phyloP scores from a whole-genome alignment of 2,113 vertebrate species.

The Microtus pennsylvanicus region DNA sequence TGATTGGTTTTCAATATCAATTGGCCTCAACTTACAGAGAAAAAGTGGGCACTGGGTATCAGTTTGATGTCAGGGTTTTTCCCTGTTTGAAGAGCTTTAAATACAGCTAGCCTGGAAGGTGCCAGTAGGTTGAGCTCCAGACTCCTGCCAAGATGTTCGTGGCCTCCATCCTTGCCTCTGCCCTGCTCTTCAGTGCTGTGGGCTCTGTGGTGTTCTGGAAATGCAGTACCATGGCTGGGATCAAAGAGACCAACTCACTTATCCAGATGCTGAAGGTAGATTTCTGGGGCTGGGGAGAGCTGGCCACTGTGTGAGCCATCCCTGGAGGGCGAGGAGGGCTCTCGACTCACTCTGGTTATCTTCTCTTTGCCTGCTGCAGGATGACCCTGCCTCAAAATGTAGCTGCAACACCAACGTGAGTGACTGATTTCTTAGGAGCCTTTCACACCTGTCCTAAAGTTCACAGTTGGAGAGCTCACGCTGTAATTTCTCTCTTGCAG shows the following conservation, averaged over 20 bases:
- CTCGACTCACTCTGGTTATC: slow-evolving; percentile 49
- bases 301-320: neutral
- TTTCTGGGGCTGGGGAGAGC: neutral
- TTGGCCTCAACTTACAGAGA: slow-evolving; percentile 80
- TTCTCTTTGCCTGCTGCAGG: slow-evolving; percentile 74
- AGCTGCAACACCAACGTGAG: slow-evolving; percentile 82
- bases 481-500: slow-evolving; percentile 73
- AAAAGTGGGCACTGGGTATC: slow-evolving; percentile 86
- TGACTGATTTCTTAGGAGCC: slow-evolving; percentile 51
- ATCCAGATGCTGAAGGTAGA: slow-evolving; percentile 78
- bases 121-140: slow-evolving; percentile 61
- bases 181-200: slow-evolving; percentile 78
- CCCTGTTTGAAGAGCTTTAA: slow-evolving; percentile 84
- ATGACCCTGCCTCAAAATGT: slow-evolving; percentile 39
- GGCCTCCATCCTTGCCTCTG: slow-evolving; percentile 65
- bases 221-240: fast-evolving
- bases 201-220: slow-evolving; percentile 34
- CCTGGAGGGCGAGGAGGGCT: neutral
- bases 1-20: slow-evolving; percentile 77
- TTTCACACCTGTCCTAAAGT: neutral
- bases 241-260: neutral
- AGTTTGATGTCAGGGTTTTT: slow-evolving; percentile 86
- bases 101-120: slow-evolving; percentile 80
- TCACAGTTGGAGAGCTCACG: slow-evolving; percentile 50
- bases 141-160: slow-evolving; percentile 82